Evolutionary conservation across 2,113 vertebrate genomes (phyloP), one percentile per base, ranked within the genome.

Genomic region (Cebidichthys violaceus): DNA sequence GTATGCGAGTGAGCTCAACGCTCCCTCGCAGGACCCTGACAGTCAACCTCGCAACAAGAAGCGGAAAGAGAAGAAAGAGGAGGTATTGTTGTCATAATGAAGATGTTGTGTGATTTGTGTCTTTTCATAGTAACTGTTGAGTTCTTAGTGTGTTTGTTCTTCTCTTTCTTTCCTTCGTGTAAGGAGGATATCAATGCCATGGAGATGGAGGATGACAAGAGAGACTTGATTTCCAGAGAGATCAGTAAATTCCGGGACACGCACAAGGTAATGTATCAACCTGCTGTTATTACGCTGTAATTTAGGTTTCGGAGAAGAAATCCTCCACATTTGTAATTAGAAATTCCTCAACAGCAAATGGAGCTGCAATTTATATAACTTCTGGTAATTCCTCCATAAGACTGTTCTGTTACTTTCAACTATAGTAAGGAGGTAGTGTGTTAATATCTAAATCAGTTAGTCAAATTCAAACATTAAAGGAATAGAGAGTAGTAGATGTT

Each of bases 231-330:
- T 96, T 99, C 98, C 89, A 96, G 98, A 95, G 98, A 99, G 96
- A 99, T 99, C 96, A 99, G 98, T 96, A 99, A 99, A 97, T 99
- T 99, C 95, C 96, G 98, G 87, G 98, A 99, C 92, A 99, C 98
- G 85, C 98, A 99, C 95, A 99, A 99, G 98, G 98, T 99, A 91
- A 96, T 92, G 94, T 94, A 95, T 95, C 79, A 73, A 75, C 74
- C 67, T 87, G 74, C 75, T 76, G 11, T 84, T 78, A 7, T 54
- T 74, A 31, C 24, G 74, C 24, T 75, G 18, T 82, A 31, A 39
- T 52, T 77, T 85, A 87, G 29, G 61, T 57, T 82, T 78, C 80
- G 64, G 79, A 70, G 66, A 80, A 74, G 41, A 83, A 68, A 77
- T 86, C 60, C 55, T 77, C 79, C 47, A 74, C 35, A 59, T 79